Evolutionary conservation across 2,797 vertebrate species (phyloP), one percentile per base, ranked within the genome.

Genomic region (Spinibarbus caldwelli): DNA sequence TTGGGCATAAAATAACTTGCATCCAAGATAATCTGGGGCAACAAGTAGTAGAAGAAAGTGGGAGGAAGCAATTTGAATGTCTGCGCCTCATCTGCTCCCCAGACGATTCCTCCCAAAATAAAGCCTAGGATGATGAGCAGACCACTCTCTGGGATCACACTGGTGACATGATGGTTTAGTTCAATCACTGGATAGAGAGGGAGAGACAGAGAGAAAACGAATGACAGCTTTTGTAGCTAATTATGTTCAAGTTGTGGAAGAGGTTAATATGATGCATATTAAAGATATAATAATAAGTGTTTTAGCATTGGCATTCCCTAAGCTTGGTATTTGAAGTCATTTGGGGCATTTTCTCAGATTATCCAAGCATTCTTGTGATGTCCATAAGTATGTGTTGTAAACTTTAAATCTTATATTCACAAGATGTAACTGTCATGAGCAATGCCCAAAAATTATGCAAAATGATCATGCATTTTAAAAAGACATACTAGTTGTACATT

Each of bases 1-100:
- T 95, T 96, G 1, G 96, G 96, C 93, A 98, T 95, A 91, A 97
- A 97, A 85, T 97, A 97, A 1, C 96, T 95, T 0, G 96, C 95
- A 0, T 97, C 96, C 29, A 97, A 87, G 78, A 97, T 95, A 0
- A 97, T 96, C 70, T 95, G 96, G 1, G 96, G 96, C 81, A 97
- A 93, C 68, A 98, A 93, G 88, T 97, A 97, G 75, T 96, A 94
- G 91, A 98, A 97, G 87, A 97, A 97, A 83, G 95, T 92, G 54
- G 4, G 0, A 12, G 83, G 83, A 8, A 47, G 31, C 76, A 85
- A 31, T 79, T 49, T 85, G 41, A 73, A 85, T 15, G 67, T 85
- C 67, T 85, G 83, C 0, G 3, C 4, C 6, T 47, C 36, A 41
- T 71, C 83, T 47, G 67, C 83, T 0, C 94, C 95, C 0, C 96